These are phyloP conservation scores for Cryptus viduatorius DNA, from an alignment of 2,888 invertebrate genomes.

Conservation along the genomic window DNA sequence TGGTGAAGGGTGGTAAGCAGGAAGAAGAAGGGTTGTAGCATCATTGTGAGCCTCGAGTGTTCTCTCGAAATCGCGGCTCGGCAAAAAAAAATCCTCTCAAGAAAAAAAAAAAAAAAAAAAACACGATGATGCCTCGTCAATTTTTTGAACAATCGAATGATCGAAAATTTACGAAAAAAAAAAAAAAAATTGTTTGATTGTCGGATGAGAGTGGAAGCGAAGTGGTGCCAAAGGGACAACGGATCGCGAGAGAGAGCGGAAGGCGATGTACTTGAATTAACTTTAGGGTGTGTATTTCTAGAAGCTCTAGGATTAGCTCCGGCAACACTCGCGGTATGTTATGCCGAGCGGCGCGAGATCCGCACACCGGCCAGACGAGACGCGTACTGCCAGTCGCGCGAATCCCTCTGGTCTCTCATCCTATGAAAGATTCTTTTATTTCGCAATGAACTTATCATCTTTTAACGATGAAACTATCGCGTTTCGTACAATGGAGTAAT, in stretches of 20 bases:
- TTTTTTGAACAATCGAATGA: neutral
- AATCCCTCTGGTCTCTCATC: constrained; percentile 3
- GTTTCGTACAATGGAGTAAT: neutral
- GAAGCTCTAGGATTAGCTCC: constrained; percentile 80
- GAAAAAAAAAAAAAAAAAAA: constrained; percentile 1
- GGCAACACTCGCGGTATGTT: constrained; percentile 79
- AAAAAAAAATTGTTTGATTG: neutral
- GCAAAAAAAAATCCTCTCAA: neutral
- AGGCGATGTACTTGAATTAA: constrained; percentile 82
- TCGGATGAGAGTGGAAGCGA: neutral
- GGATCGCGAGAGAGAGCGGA: constrained; percentile 62
- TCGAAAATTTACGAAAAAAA: neutral
- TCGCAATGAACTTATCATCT: neutral
- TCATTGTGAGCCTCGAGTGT: constrained; percentile 44
- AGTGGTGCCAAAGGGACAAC: constrained; percentile 28
- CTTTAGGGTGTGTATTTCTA: constrained; percentile 80
- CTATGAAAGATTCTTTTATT: neutral
- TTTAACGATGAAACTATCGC: neutral
- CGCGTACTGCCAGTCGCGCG: constrained; percentile 19
- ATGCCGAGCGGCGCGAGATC: constrained; percentile 68
- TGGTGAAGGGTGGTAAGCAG: constrained; percentile 29
- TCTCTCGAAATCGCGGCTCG: neutral
- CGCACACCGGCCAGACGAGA: constrained; percentile 38
- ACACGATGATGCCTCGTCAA: neutral
- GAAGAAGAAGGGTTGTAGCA: constrained; percentile 19